Conservation (phyloP, 2,113 vertebrate genomes). For the Irena cyanogastra region DNA sequence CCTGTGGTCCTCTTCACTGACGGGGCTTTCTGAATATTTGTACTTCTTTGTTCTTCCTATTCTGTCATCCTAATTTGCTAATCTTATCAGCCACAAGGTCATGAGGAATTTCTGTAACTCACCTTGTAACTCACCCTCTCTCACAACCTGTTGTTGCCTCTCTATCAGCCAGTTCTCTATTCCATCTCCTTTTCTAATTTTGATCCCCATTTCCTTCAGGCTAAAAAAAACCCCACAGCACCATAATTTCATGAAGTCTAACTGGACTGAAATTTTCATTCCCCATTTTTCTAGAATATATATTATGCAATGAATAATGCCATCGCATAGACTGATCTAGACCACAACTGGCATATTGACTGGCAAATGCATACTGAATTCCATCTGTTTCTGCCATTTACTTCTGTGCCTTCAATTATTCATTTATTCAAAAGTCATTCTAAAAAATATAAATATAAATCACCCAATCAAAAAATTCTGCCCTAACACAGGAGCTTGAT, state of each 20-base stretch:
- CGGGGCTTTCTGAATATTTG: background rate
- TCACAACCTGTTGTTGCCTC: background rate
- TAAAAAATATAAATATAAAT: background rate
- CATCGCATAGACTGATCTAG: background rate
- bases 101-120: background rate
- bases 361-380: background rate
- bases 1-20: background rate
- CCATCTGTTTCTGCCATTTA: background rate
- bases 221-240: background rate
- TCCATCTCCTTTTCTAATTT: background rate
- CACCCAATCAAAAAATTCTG: background rate
- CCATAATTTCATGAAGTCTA: background rate
- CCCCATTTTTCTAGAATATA: background rate
- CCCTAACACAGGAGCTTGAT: background rate
- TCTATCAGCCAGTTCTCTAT: background rate
- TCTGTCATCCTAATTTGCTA: background rate
- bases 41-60: background rate
- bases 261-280: background rate
- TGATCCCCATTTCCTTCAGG: background rate
- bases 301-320: background rate
- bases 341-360: background rate
- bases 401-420: background rate
- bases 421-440: background rate
- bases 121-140: background rate
- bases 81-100: background rate